phyloP scores from a whole-genome alignment of 2,888 invertebrate species.

The Eupithecia vulgata region DNA sequence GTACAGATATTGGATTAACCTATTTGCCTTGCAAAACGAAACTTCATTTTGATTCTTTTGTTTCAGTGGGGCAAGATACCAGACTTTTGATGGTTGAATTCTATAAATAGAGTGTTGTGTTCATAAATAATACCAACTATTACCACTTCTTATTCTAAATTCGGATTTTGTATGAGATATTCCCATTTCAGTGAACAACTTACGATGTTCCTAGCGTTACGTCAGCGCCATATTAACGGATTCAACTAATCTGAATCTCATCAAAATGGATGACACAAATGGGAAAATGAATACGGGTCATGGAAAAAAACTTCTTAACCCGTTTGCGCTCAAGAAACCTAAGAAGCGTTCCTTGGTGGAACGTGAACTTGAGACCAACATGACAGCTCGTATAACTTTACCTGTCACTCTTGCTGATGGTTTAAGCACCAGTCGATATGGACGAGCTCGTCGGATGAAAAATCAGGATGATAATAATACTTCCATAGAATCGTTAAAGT shows the following conservation, averaged over 20 bases:
- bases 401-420: slow-evolving; percentile 60
- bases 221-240: slow-evolving; percentile 51
- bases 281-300: slow-evolving; percentile 67
- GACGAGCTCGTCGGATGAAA: slow-evolving; percentile 83
- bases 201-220: slow-evolving; percentile 58
- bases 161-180: slow-evolving; percentile 46
- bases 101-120: slow-evolving; percentile 49
- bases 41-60: slow-evolving; percentile 82
- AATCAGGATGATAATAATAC: slow-evolving; percentile 60
- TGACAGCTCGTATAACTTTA: slow-evolving; percentile 72
- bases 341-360: slow-evolving; percentile 76
- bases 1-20: slow-evolving; percentile 69
- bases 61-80: slow-evolving; percentile 64
- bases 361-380: slow-evolving; percentile 74
- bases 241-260: slow-evolving; percentile 36
- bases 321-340: slow-evolving; percentile 60
- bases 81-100: slow-evolving; percentile 50
- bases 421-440: slow-evolving; percentile 83
- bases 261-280: slow-evolving; percentile 73
- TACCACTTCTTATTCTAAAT: slow-evolving; percentile 45
- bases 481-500: slow-evolving; percentile 57
- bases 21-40: slow-evolving; percentile 65
- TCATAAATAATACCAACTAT: slow-evolving; percentile 44
- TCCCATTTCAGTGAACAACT: slow-evolving; percentile 44
- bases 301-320: slow-evolving; percentile 51